Base-by-base conservation (phyloP, 2,888 invertebrate genomes). In the Cyclophora punctaria region DNA sequence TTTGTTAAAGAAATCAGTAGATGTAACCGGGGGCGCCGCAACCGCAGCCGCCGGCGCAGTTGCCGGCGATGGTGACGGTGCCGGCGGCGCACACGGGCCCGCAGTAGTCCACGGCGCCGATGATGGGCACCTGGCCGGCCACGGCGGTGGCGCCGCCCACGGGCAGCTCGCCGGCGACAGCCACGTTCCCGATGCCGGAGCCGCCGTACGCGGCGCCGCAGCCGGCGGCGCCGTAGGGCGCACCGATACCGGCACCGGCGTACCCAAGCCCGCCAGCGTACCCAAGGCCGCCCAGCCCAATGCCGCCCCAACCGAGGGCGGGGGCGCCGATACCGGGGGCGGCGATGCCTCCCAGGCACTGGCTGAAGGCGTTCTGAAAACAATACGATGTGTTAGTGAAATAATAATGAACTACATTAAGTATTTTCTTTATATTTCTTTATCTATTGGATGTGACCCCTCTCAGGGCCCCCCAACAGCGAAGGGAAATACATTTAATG, bases 71-170 rank as follows among this genome's bases (percentile, higher is more conserved):
- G 49, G 58, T 50, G 42, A 59, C 55, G 6, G 48, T 5, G 7
- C 58, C 56, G 34, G 46, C 50, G 5, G 59, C 59, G 5, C 41
- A 37, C 4, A 56, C 52, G 34, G 44, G 41, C 6, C 56, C 53
- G n/a, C 41, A 50, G 46, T 49, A 56, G 50, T 50, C 51, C 3
- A 59, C 57, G 34, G 53, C 50, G 6, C 40, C 44, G 41, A 34
- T 33, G 35, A 46, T 37, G 40, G 45, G 40, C 5, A 46, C 40
- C 20, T n/a, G 57, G 44, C 67, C 66, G 4, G 62, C 57, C 3
- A 67, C 62, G 48, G 58, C 49, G 35, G 66, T 53, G 5, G 59
- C 60, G 4, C 61, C 57, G n/a, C 63, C 60, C 42, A 55, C 56
- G 34, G 56, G 53, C 33, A 55, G 53, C 44, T 48, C 61, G 0